phyloP scores from a whole-genome alignment of 2,888 invertebrate species.

The Ectemnius cavifrons region DNA sequence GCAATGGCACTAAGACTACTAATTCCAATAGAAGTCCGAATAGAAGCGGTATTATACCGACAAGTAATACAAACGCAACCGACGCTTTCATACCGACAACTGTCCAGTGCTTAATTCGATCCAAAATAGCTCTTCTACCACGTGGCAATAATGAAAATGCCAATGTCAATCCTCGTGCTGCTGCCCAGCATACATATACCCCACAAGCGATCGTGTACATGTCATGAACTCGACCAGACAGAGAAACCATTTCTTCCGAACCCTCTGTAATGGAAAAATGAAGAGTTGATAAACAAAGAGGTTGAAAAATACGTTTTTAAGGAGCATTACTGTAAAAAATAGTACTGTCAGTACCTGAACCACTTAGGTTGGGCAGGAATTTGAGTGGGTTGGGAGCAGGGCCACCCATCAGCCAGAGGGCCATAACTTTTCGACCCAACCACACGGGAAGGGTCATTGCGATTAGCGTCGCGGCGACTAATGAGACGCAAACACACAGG shows the following conservation, averaged over 20 bases:
- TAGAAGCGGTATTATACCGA: constrained; percentile 94
- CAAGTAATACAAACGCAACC: constrained; percentile 86
- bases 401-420: constrained; percentile 87
- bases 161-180: constrained; percentile 89
- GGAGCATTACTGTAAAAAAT: background rate
- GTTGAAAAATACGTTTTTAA: background rate
- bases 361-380: constrained; percentile 66
- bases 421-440: constrained; percentile 93
- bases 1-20: constrained; percentile 93
- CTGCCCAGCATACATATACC: constrained; percentile 96
- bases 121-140: constrained; percentile 88
- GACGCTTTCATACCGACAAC: constrained; percentile 86
- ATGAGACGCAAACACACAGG: constrained; percentile 88
- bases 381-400: constrained; percentile 75
- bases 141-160: constrained; percentile 93
- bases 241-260: constrained; percentile 66
- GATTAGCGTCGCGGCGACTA: constrained; percentile 90
- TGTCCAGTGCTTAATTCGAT: constrained; percentile 86
- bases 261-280: constrained; percentile 51
- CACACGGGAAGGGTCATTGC: constrained; percentile 94
- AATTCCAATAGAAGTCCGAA: constrained; percentile 95
- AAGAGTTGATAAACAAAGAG: background rate
- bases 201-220: constrained; percentile 97
- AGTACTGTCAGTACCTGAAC: constrained; percentile 58
- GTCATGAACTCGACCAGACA: constrained; percentile 90